Evolutionary conservation across 2,113 vertebrate species (phyloP).

Genomic region (Rousettus leschenaultii): DNA sequence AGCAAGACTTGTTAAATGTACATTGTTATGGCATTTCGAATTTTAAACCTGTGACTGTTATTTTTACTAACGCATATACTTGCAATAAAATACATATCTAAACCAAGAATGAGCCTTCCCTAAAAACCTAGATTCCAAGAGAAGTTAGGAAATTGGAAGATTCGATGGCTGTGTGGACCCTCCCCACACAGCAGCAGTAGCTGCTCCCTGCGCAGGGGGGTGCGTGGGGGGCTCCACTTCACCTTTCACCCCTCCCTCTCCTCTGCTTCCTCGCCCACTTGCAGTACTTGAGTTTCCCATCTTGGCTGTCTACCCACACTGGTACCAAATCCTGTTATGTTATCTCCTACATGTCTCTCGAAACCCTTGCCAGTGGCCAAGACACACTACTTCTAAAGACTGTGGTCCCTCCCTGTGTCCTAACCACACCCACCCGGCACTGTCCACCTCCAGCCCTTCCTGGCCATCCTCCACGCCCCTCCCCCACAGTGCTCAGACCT

Average conservation of each 20-base stretch:
- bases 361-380: neutral
- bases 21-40: neutral
- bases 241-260: neutral
- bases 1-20: neutral
- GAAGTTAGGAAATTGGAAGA: neutral
- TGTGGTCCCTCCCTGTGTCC: neutral
- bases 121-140: neutral
- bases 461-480: too few species aligned
- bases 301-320: neutral
- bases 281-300: neutral
- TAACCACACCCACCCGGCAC: neutral
- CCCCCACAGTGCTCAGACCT: neutral
- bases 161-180: neutral
- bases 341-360: neutral
- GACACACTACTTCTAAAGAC: neutral
- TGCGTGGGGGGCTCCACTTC: neutral
- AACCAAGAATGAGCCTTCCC: neutral
- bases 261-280: neutral
- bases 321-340: neutral
- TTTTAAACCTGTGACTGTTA: neutral
- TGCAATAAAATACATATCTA: neutral
- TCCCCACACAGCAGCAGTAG: neutral
- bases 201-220: too few species aligned
- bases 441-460: neutral
- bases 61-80: neutral